Evolutionary conservation across 2,888 invertebrate genomes (phyloP), one percentile per base, ranked within the genome.

Genomic region (Agrilus mali): DNA sequence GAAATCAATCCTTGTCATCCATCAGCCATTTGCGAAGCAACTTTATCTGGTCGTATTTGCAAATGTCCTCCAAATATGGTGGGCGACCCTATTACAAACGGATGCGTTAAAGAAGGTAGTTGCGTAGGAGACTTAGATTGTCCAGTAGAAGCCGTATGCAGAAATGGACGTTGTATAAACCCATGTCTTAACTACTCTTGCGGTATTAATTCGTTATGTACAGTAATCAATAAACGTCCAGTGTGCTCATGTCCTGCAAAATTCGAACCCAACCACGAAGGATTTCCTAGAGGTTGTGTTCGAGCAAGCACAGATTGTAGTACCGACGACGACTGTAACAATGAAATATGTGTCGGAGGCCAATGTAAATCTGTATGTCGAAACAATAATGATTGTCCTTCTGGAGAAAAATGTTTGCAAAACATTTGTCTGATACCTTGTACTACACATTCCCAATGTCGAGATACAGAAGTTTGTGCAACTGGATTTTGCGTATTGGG

Each of bases 341-440:
- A 80, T 36, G 83, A 83, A 52, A 73, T 83, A 34, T 93, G 92
- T 63, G 75, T 80, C 35, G 82, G 84, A 55, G 84, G 84, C 7
- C 87, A 90, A 61, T 93, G 93, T 60, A 80, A 84, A 63, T 73
- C 82, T 13, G 84, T 87, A 16, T 92, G 90, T 56, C 75, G 81
- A 49, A 77, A 81, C 58, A 73, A 77, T 27, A 74, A 75, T 41
- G 89, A 90, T 58, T 92, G 90, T 60, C 82, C 84, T 4, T 62
- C 68, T 12, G 88, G 86, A 16, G 90, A 92, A 59, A 72, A 77
- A 52, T 93, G 92, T 60, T 63, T 78, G 2, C 77, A 82, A 53
- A 88, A 80, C 60, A 77, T 84, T 50, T 93, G 92, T 58, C 74
- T 79, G 47, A 72, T 80, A n/a, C 78, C 86, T 45, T 92, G 93